Conservation (phyloP, 1,140 invertebrate species). For the Drosophila parabipectinata region DNA sequence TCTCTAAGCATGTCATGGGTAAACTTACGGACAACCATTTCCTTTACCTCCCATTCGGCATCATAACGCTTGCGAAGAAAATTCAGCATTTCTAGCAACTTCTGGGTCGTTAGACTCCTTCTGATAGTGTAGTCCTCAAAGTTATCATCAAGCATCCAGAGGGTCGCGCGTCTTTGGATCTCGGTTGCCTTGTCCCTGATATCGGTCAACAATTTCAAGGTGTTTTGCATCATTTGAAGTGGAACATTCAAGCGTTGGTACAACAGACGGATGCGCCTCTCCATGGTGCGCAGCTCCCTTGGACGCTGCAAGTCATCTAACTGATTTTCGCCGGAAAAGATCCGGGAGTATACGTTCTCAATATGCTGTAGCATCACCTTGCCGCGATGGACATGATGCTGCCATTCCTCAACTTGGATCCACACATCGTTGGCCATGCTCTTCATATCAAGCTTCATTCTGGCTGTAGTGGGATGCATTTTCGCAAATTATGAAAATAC, state of each 20-base stretch:
- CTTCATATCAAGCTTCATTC: background rate
- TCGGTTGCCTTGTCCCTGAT: background rate
- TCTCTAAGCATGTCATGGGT: background rate
- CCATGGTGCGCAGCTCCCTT: background rate
- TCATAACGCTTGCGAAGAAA: background rate
- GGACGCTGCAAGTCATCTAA: background rate
- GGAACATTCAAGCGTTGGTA: background rate
- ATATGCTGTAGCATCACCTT: background rate
- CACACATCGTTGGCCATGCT: background rate
- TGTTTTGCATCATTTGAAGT: background rate
- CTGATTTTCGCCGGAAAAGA: background rate
- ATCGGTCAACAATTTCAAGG: background rate
- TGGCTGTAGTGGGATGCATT: background rate
- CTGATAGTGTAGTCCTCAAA: background rate
- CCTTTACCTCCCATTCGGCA: background rate
- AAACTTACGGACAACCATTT: background rate
- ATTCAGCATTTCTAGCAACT: background rate
- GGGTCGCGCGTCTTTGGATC: background rate
- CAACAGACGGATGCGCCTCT: background rate
- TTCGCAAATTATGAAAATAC: background rate
- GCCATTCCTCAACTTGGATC: background rate
- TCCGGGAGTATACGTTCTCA: background rate
- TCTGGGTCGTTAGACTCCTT: background rate
- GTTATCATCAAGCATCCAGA: background rate
- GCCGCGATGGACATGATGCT: background rate